A percentile compares a stretch with the other conserved stretches of the same genome.
Evolutionary conservation across 1,140 invertebrate genomes (phyloP).

Genomic region (Euwallacea fornicatus): DNA sequence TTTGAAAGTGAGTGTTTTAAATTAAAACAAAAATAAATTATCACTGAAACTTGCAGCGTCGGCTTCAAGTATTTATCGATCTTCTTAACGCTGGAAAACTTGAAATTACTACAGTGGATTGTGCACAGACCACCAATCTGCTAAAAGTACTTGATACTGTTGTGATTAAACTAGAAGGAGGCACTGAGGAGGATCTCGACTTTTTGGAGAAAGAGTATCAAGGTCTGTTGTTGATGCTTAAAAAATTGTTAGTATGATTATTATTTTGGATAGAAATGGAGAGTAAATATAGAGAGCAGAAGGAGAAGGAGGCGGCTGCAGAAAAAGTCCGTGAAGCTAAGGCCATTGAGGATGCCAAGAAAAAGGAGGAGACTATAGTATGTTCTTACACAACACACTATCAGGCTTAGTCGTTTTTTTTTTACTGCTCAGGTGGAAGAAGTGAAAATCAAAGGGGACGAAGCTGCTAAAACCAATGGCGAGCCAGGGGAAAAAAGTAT

Average conservation of each 20-base stretch:
- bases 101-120: conserved; percentile 81
- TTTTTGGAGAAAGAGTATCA: conserved; percentile 66
- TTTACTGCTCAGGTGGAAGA: neutral
- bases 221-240: conserved; percentile 40
- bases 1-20: conserved; percentile 68
- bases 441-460: conserved; percentile 31
- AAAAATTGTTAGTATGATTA: neutral
- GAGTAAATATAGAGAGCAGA: conserved; percentile 53
- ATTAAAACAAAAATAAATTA: neutral
- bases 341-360: conserved; percentile 37
- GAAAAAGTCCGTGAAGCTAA: conserved; percentile 50
- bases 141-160: conserved; percentile 92
- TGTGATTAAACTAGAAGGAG: conserved; percentile 96
- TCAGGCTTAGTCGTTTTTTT: neutral
- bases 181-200: conserved; percentile 91
- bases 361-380: conserved; percentile 43
- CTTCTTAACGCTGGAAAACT: conserved; percentile 74
- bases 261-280: conserved; percentile 51
- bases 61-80: conserved; percentile 89
- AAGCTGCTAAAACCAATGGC: conserved; percentile 37
- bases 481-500: conserved; percentile 38
- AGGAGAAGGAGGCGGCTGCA: conserved; percentile 48
- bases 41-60: conserved; percentile 62
- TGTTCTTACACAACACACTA: neutral
- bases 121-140: conserved; percentile 82